Evolutionary conservation across 2,113 vertebrate genomes (phyloP).

Genomic region (Nycticebus coucang): DNA sequence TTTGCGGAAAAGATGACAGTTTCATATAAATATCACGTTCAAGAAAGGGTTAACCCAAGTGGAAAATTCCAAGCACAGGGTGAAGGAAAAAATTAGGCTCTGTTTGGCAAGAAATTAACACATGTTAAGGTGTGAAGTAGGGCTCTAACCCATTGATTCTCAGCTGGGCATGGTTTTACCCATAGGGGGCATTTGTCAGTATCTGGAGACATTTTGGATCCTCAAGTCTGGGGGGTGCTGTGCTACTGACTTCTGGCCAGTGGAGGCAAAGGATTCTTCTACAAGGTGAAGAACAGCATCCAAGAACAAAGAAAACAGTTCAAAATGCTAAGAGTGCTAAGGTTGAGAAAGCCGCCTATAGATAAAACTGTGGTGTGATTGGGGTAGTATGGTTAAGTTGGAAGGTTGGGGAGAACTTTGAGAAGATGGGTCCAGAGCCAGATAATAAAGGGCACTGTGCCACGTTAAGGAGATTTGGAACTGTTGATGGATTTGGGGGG

Average conservation of each 20-base stretch:
- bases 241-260: background rate
- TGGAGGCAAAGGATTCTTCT: background rate
- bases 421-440: background rate
- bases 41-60: background rate
- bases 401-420: background rate
- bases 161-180: background rate
- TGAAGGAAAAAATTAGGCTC: background rate
- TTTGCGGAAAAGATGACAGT: background rate
- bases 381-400: background rate
- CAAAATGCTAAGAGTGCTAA: background rate
- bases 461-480: background rate
- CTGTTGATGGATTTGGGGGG: background rate
- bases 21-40: background rate
- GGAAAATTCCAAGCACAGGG: background rate
- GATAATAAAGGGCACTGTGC: background rate
- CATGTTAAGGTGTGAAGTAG: background rate
- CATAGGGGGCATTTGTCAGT: background rate
- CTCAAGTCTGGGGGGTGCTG: fast-evolving
- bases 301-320: background rate
- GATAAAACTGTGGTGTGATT: background rate
- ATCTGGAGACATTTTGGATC: background rate
- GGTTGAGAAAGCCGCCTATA: background rate
- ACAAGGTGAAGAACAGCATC: background rate
- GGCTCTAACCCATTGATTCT: background rate
- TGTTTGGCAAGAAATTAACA: constrained; percentile 8